These are phyloP conservation scores for Probaryconus sp. DNA, from an alignment of 1,140 invertebrate species.

Conservation along the genomic window DNA sequence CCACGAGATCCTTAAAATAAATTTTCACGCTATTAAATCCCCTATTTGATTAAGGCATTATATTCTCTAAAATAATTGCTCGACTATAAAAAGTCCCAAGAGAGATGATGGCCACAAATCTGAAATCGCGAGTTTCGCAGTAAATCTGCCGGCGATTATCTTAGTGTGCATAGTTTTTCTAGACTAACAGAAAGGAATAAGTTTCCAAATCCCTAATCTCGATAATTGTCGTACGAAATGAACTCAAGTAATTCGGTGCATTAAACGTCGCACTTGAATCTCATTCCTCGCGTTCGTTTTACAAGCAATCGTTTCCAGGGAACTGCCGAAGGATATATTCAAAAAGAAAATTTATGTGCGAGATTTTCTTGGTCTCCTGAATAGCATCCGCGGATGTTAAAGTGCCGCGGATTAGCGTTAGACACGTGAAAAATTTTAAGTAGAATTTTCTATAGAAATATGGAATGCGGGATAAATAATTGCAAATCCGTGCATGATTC, in stretches of 20 bases:
- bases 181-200: constrained; percentile 22
- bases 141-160: constrained; percentile 28
- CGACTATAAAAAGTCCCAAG: constrained; percentile 4
- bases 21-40: no score
- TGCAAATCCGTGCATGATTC: constrained; percentile 15
- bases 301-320: constrained; percentile 27
- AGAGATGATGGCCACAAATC: constrained; percentile 3
- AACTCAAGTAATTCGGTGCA: constrained; percentile 27
- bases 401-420: constrained; percentile 34
- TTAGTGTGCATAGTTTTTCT: constrained; percentile 14
- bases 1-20: no score
- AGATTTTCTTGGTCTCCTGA: constrained; percentile 38
- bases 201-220: constrained; percentile 25
- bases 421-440: constrained; percentile 43
- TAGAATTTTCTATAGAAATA: constrained; percentile 14
- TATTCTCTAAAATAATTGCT: no score
- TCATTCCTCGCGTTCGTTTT: constrained; percentile 19
- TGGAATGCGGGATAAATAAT: constrained; percentile 34
- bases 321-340: constrained; percentile 45
- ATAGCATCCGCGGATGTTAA: constrained; percentile 40
- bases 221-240: constrained; percentile 31
- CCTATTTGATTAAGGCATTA: background rate
- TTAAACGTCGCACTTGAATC: constrained; percentile 25
- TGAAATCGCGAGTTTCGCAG: background rate
- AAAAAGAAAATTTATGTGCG: constrained; percentile 49